Evolutionary conservation across 2,797 vertebrate genomes (phyloP), one percentile per base, ranked within the genome.

Genomic region (Nyctibius grandis): DNA sequence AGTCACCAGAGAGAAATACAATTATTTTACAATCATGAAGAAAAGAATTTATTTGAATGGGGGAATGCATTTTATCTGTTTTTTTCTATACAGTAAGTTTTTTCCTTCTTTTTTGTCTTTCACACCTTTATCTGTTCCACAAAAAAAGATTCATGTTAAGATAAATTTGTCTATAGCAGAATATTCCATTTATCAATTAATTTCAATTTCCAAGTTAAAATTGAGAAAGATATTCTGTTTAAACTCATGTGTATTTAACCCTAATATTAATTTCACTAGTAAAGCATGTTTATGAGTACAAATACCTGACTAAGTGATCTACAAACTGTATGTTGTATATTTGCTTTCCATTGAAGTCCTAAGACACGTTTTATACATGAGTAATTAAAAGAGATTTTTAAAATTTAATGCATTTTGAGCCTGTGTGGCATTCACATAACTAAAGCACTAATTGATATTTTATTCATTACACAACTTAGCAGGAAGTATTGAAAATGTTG

Each of bases 361-460:
- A 45, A 73, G 70, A 51, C 33, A 61, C 4, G 47, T 59, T 84
- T 81, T 53, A 56, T 68, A 85, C 51, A 44, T 60, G 56, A 80
- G 28, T 67, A 4, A 18, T 85, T 85, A 73, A 93, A 88, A 73
- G 47, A 51, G 18, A 50, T 75, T 85, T 88, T 73, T 21, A 93
- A 95, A 82, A 68, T 84, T 69, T 91, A 23, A 83, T 54, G 34
- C 4, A 31, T 91, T 93, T 84, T 69, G 72, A 95, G 56, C 22
- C 17, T 68, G 18, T n/a, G 15, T 83, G 61, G 29, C 29, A 68
- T 93, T 96, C 92, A 77, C 38, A 42, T 60, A 87, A 68, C 65
- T 80, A 50, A 90, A 89, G 21, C 23, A 47, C n/a, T 40, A 34
- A 36, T 12, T 81, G 31, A 40, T 91, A 80, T 89, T 95, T 95